phyloP scores from a whole-genome alignment of 2,888 invertebrate genomes.

The Melanophora roralis region DNA sequence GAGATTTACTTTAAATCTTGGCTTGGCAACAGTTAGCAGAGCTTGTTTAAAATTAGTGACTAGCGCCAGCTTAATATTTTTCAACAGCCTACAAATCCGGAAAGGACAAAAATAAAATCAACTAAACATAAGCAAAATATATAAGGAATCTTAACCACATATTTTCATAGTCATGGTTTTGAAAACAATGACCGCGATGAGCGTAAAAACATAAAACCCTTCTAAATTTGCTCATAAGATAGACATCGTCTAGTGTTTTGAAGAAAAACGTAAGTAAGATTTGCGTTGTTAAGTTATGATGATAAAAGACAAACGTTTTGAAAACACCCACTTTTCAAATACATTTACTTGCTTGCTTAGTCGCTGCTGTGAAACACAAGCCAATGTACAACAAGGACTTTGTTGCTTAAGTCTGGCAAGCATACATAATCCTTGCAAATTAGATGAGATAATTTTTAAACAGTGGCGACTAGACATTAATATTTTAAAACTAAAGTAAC shows the following conservation, averaged over 20 bases:
- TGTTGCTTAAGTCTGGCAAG: constrained; percentile 1
- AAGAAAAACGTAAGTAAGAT: not conserved
- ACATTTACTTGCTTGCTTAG: not conserved
- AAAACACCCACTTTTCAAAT: constrained; percentile 44
- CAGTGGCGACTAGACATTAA: constrained; percentile 38
- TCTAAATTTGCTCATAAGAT: constrained; percentile 25
- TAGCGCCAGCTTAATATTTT: constrained; percentile 9
- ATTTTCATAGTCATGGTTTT: not conserved
- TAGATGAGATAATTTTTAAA: constrained; percentile 46
- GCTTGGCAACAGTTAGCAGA: too few species aligned
- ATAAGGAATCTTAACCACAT: not conserved
- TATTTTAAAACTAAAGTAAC: constrained; percentile 4
- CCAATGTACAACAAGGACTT: constrained; percentile 7
- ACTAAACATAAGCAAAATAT: constrained; percentile 41
- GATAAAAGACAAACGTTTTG: constrained; percentile 16
- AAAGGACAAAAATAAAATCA: constrained; percentile 42
- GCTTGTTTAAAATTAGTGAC: not conserved
- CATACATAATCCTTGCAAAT: constrained; percentile 48
- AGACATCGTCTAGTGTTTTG: constrained; percentile 27
- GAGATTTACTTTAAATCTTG: not conserved
- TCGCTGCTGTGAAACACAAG: not conserved
- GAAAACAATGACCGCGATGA: not conserved
- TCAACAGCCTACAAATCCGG: constrained; percentile 12
- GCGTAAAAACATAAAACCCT: not conserved
- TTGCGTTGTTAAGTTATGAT: constrained; percentile 17